Conservation (phyloP, 1,140 invertebrate species). For the Nephila pilipes region DNA sequence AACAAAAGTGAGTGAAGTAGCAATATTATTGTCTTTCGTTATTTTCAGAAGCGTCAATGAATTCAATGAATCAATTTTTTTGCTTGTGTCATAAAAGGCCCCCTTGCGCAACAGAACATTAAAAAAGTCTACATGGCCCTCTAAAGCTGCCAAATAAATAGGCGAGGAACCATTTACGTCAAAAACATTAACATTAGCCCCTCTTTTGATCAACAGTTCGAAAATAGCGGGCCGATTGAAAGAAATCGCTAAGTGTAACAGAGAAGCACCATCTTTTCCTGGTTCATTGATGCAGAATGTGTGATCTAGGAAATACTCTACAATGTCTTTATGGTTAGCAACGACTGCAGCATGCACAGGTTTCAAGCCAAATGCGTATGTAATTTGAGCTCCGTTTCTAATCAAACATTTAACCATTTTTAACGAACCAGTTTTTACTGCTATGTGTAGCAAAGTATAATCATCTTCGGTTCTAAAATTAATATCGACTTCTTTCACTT, state of each 20-base stretch:
- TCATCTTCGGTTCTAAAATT: background rate
- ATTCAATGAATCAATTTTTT: background rate
- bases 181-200: slow-evolving; percentile 20
- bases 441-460: slow-evolving; percentile 29
- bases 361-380: background rate
- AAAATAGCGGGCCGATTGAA: background rate
- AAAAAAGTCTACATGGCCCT: background rate
- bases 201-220: background rate
- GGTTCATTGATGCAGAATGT: background rate
- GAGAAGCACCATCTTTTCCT: background rate
- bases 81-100: background rate
- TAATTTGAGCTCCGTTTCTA: slow-evolving; percentile 7
- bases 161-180: background rate
- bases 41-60: background rate
- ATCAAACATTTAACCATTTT: slow-evolving; percentile 45
- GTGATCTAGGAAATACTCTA: background rate
- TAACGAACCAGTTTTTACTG: background rate
- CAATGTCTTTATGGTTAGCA: slow-evolving; percentile 77
- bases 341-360: slow-evolving; percentile 79
- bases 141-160: background rate
- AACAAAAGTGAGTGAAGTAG: too few species aligned
- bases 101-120: background rate
- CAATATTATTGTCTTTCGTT: background rate
- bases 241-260: background rate
- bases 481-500: background rate